Evolutionary conservation across 2,888 invertebrate genomes (phyloP), one percentile per base, ranked within the genome.

Genomic region (Panopea generosa): DNA sequence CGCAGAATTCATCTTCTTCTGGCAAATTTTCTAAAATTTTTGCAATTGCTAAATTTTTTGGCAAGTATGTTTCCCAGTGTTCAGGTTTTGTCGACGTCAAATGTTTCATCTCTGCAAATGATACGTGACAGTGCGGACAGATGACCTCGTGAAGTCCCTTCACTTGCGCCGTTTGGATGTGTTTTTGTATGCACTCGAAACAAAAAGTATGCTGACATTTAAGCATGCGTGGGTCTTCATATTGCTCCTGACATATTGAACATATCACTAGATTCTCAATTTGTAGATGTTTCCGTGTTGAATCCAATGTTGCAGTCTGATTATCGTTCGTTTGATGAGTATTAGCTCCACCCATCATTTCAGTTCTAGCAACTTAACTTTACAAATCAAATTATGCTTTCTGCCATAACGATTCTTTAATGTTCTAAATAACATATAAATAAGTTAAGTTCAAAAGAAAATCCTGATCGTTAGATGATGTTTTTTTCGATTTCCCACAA

Each of bases 181-280:
- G 63, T 7, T 56, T 40, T 52, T 70, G 45, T n/a, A 70, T 22
- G 56, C 70, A 70, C 20, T 63, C 43, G 26, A 27, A 62, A 53
- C 69, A 70, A 33, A 70, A 70, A 6, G 69, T 56, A 38, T 70
- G 69, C 49, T 70, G 69, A 26, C 69, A 70, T 56, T 56, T 55
- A 16, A 70, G 45, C 69, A 70, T 70, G 27, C 62, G 14, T 0
- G 62, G 69, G 29, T 70, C 62, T 2, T 43, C 52, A 40, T 45
- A 70, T 55, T 62, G 53, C 6, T 61, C 38, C 18, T 22, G 29
- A 24, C 69, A 70, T n/a, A 70, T n/a, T 14, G 62, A 38, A 49
- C 69, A 70, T 6, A 62, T 18, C 0, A 70, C 16, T 2, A 70
- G 62, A 4, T 52, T 47, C 26, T 70, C 69, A 2, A 70, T 29